phyloP scores from a whole-genome alignment of 2,888 invertebrate genomes.

The Cloeon dipterum region DNA sequence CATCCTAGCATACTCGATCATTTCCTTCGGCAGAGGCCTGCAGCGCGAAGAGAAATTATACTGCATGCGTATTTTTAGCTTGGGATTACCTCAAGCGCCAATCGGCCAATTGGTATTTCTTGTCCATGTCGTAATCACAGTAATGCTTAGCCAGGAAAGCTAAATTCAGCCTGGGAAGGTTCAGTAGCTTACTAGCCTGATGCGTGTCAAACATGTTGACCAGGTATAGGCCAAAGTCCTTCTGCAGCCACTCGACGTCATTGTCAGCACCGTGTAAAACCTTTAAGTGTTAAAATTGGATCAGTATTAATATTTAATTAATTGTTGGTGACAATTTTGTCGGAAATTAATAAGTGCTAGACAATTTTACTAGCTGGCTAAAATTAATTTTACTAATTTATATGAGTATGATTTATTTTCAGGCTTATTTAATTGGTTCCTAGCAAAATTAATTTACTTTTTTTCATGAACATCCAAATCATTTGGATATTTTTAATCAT shows the following conservation, averaged over 20 bases:
- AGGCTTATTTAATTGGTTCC: no score
- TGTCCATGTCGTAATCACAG: conserved; percentile 59
- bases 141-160: conserved; percentile 56
- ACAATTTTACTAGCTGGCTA: no score
- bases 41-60: no score
- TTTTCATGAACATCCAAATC: no score
- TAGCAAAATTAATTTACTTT: no score
- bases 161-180: conserved; percentile 44
- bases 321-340: no score
- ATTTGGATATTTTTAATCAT: no score
- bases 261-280: conserved; percentile 77
- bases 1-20: conserved; percentile 66
- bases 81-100: conserved; percentile 57
- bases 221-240: conserved; percentile 83
- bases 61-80: no score
- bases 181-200: conserved; percentile 56
- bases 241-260: conserved; percentile 84
- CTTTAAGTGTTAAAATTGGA: conserved; percentile 23
- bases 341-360: conserved; percentile 1
- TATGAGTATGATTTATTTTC: no score
- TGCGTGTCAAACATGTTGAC: conserved; percentile 96
- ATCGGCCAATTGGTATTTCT: conserved; percentile 82
- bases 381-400: no score
- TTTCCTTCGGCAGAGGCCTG: conserved; percentile 60
- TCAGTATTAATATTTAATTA: no score